Conservation (phyloP, 1,140 invertebrate species). For the Drosophila pandora region DNA sequence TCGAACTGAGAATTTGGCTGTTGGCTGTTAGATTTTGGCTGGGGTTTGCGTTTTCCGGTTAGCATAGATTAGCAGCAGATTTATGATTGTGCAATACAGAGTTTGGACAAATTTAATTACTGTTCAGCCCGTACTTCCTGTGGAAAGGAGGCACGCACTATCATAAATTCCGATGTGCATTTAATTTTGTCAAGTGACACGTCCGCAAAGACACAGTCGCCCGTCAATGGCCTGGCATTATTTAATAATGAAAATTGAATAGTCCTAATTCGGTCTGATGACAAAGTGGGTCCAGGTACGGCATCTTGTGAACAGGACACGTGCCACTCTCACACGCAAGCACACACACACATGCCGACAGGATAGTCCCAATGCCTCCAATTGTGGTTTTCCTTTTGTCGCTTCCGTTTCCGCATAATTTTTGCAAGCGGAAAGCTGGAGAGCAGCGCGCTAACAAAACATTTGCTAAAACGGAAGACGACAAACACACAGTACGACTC, state of each 20-base stretch:
- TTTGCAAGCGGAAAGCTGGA: constrained; percentile 70
- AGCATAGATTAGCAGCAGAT: constrained; percentile 24
- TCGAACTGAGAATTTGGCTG: background rate
- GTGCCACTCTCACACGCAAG: constrained; percentile 51
- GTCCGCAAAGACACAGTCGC: constrained; percentile 38
- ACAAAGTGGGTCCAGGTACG: constrained; percentile 57
- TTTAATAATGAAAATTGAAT: constrained; percentile 82
- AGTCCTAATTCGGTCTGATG: constrained; percentile 69
- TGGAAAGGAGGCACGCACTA: constrained; percentile 56
- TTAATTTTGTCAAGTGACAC: constrained; percentile 57
- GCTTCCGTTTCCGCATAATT: constrained; percentile 81
- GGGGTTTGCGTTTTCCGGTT: background rate
- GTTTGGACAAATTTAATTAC: constrained; percentile 72
- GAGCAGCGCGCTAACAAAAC: constrained; percentile 72
- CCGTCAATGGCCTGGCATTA: constrained; percentile 55
- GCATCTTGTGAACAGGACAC: constrained; percentile 35
- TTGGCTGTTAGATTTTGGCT: background rate
- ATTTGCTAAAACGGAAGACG: constrained; percentile 79
- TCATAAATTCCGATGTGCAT: constrained; percentile 64
- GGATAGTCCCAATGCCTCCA: constrained; percentile 44
- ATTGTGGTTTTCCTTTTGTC: constrained; percentile 81
- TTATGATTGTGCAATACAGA: constrained; percentile 32
- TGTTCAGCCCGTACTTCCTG: constrained; percentile 27
- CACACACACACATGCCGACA: constrained; percentile 22
- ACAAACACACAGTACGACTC: constrained; percentile 55